Evolutionary conservation across 2,888 invertebrate species (phyloP), one percentile per base, ranked within the genome.

Genomic region (Cephonodes hylas): DNA sequence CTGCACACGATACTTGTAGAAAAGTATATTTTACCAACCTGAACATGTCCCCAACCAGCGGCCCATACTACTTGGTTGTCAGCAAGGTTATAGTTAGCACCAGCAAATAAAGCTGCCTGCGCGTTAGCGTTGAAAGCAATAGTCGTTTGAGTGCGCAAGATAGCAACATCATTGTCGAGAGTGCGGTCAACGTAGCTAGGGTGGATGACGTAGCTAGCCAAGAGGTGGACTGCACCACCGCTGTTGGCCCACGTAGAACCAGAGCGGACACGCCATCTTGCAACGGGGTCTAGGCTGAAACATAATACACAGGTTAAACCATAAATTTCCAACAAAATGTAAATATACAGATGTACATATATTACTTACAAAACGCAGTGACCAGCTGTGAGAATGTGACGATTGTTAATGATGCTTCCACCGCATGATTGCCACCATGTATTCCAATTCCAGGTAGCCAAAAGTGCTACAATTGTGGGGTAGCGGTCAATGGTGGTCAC

Each of bases 11-110:
- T n/a, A n/a, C n/a, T n/a, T n/a, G n/a, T n/a, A n/a, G n/a, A n/a
- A n/a, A n/a, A n/a, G n/a, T n/a, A n/a, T n/a, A n/a, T n/a, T n/a
- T n/a, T n/a, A n/a, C n/a, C n/a, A n/a, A n/a, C n/a, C n/a, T n/a
- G n/a, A n/a, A n/a, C n/a, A n/a, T n/a, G n/a, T n/a, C 91, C 90
- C 90, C 90, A 92, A 64, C 93, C 93, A 42, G 79, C 70, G 18
- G 82, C 80, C 76, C 77, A 81, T 3, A 85, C 85, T 2, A 63
- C 72, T 58, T 74, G 69, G 57, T 80, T 76, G 53, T 86, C 85
- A n/a, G 59, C 67, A 3, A 84, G 59, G 18, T 67, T 66, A 62
- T 81, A 84, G 62, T 75, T 80, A 2, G 72, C 15, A 0, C 81
- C 77, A 58, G 81, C 81, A 3, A 83, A 74, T 3, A 65, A 63